phyloP scores from a whole-genome alignment of 2,888 invertebrate genomes.

The Melieria crassipennis region DNA sequence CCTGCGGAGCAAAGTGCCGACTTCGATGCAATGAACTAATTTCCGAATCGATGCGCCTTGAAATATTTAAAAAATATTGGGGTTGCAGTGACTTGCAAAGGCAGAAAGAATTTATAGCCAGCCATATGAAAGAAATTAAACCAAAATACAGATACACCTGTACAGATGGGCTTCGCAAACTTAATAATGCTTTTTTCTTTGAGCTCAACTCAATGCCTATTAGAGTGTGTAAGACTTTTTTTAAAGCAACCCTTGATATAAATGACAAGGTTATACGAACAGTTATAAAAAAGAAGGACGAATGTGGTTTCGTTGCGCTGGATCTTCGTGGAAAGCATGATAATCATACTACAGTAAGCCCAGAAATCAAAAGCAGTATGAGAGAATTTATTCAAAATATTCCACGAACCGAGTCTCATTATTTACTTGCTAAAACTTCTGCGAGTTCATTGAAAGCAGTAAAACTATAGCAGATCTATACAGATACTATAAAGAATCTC shows the following conservation, averaged over 20 bases:
- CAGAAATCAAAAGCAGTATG: constrained; percentile 39
- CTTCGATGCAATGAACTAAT: constrained; percentile 12
- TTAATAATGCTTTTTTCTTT: constrained; percentile 26
- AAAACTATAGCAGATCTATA: constrained; percentile 51
- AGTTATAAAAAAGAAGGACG: constrained; percentile 30
- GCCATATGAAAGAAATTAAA: constrained; percentile 30
- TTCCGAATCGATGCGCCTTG: constrained; percentile 31
- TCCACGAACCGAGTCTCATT: constrained; percentile 45
- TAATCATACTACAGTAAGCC: constrained; percentile 31
- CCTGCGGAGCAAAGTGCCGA: constrained; percentile 21
- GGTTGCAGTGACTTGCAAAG: constrained; percentile 20
- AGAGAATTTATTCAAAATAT: constrained; percentile 46
- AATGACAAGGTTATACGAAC: constrained; percentile 25
- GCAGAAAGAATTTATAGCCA: constrained; percentile 19
- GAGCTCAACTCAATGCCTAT: constrained; percentile 16
- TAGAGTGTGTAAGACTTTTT: constrained; percentile 29
- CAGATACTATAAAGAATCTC: constrained; percentile 45
- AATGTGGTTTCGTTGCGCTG: constrained; percentile 15
- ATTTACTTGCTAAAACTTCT: constrained; percentile 42
- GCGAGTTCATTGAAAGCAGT: constrained; percentile 43
- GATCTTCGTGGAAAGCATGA: constrained; percentile 43
- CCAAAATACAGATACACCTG: constrained; percentile 31
- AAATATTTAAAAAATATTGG: constrained; percentile 30
- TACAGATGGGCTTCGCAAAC: constrained; percentile 24
- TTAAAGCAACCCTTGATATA: constrained; percentile 29